Conservation (phyloP, 1,140 invertebrate genomes). For the Calliopsis andreniformis region DNA sequence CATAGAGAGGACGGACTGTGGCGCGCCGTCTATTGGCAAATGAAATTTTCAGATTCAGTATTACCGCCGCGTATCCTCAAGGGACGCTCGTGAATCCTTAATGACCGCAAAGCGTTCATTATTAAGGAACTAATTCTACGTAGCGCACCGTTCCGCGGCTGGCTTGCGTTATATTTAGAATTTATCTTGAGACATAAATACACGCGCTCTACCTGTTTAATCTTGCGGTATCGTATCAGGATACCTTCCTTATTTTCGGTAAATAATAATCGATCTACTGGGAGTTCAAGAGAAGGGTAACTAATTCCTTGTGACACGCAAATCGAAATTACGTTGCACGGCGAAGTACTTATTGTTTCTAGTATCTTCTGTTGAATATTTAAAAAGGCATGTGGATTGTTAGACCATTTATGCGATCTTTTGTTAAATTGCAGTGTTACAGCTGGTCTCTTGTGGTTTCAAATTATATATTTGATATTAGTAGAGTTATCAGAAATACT, state of each 20-base stretch:
- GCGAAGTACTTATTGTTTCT: too few species aligned
- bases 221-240: background rate
- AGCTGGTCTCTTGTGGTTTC: too few species aligned
- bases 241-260: background rate
- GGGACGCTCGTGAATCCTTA: conserved; percentile 34
- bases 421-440: too few species aligned
- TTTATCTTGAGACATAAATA: background rate
- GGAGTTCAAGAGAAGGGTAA: background rate
- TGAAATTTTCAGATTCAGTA: conserved; percentile 35
- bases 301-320: background rate
- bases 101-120: conserved; percentile 31
- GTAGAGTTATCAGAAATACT: too few species aligned
- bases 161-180: conserved; percentile 20
- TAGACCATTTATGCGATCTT: too few species aligned
- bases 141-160: background rate
- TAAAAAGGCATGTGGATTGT: too few species aligned
- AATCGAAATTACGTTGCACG: background rate
- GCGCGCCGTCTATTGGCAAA: conserved; percentile 30
- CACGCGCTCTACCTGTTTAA: background rate
- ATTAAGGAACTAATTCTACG: conserved; percentile 46
- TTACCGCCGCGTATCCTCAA: background rate
- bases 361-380: too few species aligned
- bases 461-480: too few species aligned
- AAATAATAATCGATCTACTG: background rate
- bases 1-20: background rate